Base-by-base conservation (phyloP, 2,113 vertebrate genomes). In the Monarcha castaneiventris region DNA sequence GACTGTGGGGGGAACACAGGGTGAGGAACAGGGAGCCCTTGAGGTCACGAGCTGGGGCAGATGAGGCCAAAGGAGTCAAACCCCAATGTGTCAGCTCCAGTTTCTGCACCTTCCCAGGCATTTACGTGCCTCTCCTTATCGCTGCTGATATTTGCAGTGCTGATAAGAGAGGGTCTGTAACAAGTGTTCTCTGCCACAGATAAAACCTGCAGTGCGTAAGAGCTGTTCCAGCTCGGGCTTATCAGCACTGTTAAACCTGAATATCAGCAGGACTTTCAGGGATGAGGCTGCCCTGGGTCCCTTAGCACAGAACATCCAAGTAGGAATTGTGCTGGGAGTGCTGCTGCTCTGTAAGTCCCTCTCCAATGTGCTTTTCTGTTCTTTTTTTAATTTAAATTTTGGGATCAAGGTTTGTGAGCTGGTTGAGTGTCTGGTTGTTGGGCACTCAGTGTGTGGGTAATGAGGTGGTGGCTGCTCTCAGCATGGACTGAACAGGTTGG, bases 321-420 rank as follows among this genome's bases (percentile, higher is more conserved):
- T 9, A 54, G 88, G 66, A 37, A 9, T 13, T 2, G 10, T 1
- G 8, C 69, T 96, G 90, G 39, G 43, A 63, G 35, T 35, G 39
- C 76, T 73, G 58, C 89, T 86, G 68, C 73, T 92, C 73, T 44
- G 92, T 95, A 73, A 95, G 96, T 94, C 37, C 30, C 16, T 67
- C 6, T 54, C 22, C n/a, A 20, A 7, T 30, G 23, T 13, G 14
- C 20, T 48, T 22, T 6, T 5, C 4, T 13, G 21, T 33, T 32
- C 32, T 30, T n/a, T 26, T 54, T 32, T 54, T 0, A 22, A 37
- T 44, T 35, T 8, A 11, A 30, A 17, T 32, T 20, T 68, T 25
- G 75, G 48, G 54, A 2, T 26, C 3, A 2, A 67, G 35, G 26
- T 46, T 64, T 59, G 48, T 18, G 15, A 51, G 14, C 2, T 16